A percentile compares a stretch with the other conserved stretches of the same genome.
phyloP scores from a whole-genome alignment of 2,797 vertebrate species.

The Pantherophis alleghaniensis region DNA sequence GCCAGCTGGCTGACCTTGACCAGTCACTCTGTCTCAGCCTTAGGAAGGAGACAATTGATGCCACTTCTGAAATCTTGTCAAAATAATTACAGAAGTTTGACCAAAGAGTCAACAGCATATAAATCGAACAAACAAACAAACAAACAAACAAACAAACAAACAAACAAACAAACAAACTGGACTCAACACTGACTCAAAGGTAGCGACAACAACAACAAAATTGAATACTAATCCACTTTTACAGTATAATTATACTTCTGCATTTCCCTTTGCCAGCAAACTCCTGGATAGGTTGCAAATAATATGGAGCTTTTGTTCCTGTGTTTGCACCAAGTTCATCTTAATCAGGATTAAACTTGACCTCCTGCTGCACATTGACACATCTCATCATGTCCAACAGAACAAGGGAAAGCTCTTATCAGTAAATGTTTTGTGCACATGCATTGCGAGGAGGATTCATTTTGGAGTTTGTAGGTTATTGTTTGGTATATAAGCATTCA shows the following conservation, averaged over 20 bases:
- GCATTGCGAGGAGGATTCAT: neutral
- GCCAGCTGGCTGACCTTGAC: neutral
- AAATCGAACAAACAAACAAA: too few relatives aligned
- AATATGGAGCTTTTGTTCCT: neutral
- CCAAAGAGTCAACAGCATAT: neutral
- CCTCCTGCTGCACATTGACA: neutral
- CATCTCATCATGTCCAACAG: neutral
- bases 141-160: too few relatives aligned
- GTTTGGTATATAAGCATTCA: neutral
- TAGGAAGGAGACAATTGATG: neutral
- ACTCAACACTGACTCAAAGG: neutral
- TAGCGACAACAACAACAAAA: neutral
- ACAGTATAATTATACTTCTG: neutral
- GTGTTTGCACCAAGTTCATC: neutral
- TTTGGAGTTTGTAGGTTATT: neutral
- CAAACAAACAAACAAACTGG: neutral
- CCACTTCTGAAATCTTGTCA: neutral
- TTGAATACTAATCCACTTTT: neutral
- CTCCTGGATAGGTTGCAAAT: neutral
- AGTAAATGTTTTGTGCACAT: neutral
- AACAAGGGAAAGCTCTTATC: neutral
- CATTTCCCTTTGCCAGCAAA: neutral
- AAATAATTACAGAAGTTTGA: neutral
- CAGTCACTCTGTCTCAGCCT: neutral
- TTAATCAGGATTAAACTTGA: neutral